phyloP scores from a whole-genome alignment of 30 jellyfish, hydroid and myxozoan genomes.

The Nemopilema nomurai region DNA sequence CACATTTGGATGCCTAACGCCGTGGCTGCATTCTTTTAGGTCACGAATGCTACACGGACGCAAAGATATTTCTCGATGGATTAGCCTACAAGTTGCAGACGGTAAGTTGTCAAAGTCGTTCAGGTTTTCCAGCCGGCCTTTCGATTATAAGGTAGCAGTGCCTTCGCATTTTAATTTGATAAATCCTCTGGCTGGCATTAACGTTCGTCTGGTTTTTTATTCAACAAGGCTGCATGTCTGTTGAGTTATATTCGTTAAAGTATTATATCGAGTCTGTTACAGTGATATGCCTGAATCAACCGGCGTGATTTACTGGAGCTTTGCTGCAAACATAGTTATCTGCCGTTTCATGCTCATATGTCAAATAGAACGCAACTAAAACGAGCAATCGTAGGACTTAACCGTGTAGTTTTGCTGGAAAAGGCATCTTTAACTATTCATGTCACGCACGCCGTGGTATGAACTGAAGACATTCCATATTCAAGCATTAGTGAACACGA shows the following conservation, averaged over 20 bases:
- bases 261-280: not conserved
- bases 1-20: not conserved
- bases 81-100: constrained; percentile 83
- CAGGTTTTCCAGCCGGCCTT: too few relatives aligned
- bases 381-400: too few relatives aligned
- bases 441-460: too few relatives aligned
- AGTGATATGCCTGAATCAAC: constrained; percentile 7
- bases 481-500: too few relatives aligned
- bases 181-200: too few relatives aligned
- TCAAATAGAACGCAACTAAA: too few relatives aligned
- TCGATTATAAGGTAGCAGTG: too few relatives aligned
- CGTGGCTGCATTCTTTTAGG: constrained; percentile 50
- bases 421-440: too few relatives aligned
- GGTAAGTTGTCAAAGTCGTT: constrained; percentile 69
- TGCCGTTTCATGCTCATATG: not conserved
- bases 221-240: not conserved
- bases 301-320: not conserved
- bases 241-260: not conserved
- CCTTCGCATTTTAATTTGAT: not conserved
- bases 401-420: too few relatives aligned
- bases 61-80: constrained; percentile 70
- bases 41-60: constrained; percentile 89
- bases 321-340: too few relatives aligned
- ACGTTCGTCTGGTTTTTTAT: too few relatives aligned
- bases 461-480: too few relatives aligned